Conservation (phyloP, 2,797 vertebrate species). For the Paratrypauchen microcephalus region DNA sequence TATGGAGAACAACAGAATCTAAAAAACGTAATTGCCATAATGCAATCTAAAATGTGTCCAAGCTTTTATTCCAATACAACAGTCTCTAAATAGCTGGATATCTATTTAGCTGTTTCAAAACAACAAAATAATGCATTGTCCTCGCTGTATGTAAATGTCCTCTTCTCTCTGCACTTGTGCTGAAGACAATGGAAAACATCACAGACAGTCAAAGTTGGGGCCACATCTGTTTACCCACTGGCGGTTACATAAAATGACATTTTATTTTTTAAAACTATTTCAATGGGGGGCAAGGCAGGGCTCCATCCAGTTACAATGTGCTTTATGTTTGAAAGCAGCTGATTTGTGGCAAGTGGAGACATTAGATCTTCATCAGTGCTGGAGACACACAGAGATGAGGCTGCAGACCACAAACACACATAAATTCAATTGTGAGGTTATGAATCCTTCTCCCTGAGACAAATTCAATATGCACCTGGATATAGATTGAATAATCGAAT, state of each 20-base stretch:
- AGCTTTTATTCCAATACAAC: neutral
- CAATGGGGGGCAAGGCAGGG: neutral
- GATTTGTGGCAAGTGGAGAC: conserved; percentile 14
- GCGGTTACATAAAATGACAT: conserved; percentile 15
- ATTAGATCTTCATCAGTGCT: conserved; percentile 34
- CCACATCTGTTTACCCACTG: conserved; percentile 20
- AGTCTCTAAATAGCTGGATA: neutral
- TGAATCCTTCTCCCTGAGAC: conserved; percentile 38
- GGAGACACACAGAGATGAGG: conserved; percentile 30
- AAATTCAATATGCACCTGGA: conserved; percentile 55
- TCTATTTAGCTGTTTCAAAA: conserved; percentile 18
- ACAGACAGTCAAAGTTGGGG: conserved; percentile 14
- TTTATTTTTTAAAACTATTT: conserved; percentile 16
- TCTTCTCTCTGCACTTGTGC: neutral
- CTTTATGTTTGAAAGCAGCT: conserved; percentile 13
- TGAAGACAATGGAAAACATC: conserved; percentile 13
- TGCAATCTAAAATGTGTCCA: neutral
- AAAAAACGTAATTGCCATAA: neutral
- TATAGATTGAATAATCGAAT: conserved; percentile 46
- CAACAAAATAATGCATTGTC: conserved; percentile 9
- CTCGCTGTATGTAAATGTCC: neutral
- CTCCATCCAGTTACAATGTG: conserved; percentile 12
- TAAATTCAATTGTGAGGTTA: conserved; percentile 28
- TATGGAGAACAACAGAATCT: neutral
- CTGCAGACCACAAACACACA: conserved; percentile 35